These are phyloP conservation scores for Thalassoma bifasciatum DNA, from an alignment of 2,113 vertebrate genomes.

Conservation along the genomic window DNA sequence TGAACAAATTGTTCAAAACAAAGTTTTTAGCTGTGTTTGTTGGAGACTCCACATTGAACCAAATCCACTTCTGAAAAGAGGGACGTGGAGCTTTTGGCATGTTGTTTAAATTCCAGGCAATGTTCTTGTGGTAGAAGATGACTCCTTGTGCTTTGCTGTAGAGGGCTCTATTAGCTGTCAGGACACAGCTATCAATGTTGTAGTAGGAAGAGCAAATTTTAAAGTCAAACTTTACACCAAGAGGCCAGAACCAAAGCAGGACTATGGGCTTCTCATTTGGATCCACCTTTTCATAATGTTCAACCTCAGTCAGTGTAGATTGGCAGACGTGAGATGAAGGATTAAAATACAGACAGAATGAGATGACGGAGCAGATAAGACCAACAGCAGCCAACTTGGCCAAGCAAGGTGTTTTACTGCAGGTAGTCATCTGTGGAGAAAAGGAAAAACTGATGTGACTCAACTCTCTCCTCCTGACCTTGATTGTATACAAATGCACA, in stretches of 20 bases:
- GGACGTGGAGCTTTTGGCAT: constrained; percentile 85
- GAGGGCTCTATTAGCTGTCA: constrained; percentile 86
- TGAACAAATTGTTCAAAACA: constrained; percentile 87
- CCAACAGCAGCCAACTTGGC: background rate
- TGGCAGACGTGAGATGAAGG: background rate
- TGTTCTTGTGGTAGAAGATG: constrained; percentile 86
- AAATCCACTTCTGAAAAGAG: constrained; percentile 90
- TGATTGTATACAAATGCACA: too few relatives aligned
- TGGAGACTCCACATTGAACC: constrained; percentile 90
- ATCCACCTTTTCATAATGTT: constrained; percentile 20
- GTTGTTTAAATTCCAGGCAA: constrained; percentile 82
- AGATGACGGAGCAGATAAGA: background rate
- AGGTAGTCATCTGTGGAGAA: constrained; percentile 37
- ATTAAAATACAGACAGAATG: constrained; percentile 3
- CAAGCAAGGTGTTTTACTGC: background rate
- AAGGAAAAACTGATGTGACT: background rate
- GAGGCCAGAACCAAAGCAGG: constrained; percentile 90
- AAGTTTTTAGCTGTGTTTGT: constrained; percentile 83
- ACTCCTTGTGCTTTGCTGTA: constrained; percentile 86
- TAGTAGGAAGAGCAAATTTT: constrained; percentile 84
- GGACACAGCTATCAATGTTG: constrained; percentile 86
- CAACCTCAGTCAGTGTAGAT: too few relatives aligned
- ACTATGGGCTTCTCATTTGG: constrained; percentile 82
- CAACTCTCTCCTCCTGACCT: too few relatives aligned
- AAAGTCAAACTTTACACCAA: constrained; percentile 86